Base-by-base conservation (phyloP, 2,888 invertebrate species). In the Altica lythri region DNA sequence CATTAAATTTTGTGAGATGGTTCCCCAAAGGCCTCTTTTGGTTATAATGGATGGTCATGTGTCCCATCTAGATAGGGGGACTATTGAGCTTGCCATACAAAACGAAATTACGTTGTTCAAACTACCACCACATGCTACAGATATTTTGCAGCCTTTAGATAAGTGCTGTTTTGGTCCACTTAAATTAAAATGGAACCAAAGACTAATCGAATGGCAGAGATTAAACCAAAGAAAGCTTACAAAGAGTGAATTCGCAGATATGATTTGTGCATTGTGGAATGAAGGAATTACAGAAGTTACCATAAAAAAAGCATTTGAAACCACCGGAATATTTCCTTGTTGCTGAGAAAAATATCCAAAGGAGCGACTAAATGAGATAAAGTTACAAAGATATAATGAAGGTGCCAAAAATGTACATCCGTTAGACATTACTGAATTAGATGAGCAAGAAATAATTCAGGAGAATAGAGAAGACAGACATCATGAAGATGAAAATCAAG, bases 1-100 rank as follows among this genome's bases (percentile, higher is more conserved):
- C 44, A 10, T 4, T 9, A 58, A 54, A 34, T 59, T 61, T 49
- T 57, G 59, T 48, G 17, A 8, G n/a, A 14, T 56, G 42, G 52
- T 61, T 18, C 4, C 34, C 8, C 22, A 62, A 51, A 60, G 60
- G 29, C 61, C 61, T 3, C 59, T 62, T 14, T 30, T 63, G 5
- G 38, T 60, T 46, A 55, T 62, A 12, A 54, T 59, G 56, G 60
- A 63, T 47, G 60, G 59, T 16, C 61, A 62, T 32, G 50, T 60
- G 8, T 42, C 57, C 10, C 57, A 60, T 44, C 38, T 61, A 19
- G 61, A 62, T 51, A 57, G 32, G 46, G 45, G 42, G 13, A 59
- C 59, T 8, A 61, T 61, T 17, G 50, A 57, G 47, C 18, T 32
- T 35, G 50, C 54, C 12, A 50, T 57, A 9, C 10, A 40, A 51